Evolutionary conservation across 2,888 invertebrate species (phyloP), one percentile per base, ranked within the genome.

Genomic region (Steinernema carpocapsae): DNA sequence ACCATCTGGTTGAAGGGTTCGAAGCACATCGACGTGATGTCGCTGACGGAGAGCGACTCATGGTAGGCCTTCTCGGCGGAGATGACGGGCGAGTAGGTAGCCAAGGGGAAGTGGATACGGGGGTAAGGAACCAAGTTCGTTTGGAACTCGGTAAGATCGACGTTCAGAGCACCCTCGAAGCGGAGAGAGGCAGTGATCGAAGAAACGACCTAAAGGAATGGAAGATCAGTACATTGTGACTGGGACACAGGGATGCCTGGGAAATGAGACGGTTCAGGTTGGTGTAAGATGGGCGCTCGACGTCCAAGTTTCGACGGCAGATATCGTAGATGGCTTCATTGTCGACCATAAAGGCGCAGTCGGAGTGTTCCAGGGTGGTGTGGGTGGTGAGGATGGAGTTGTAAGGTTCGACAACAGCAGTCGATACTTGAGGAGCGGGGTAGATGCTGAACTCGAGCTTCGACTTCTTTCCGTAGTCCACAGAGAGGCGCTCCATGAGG

Each of bases 311-410:
- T 77, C 92, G 91, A 76, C 93, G 91, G 88, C 94, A 59, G 22
- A 73, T 52, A 43, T 59, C 94, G 88, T 94, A 94, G 84, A 94
- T 89, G 46, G 95, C 94, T 72, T 84, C 84, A 64, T 84, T 84
- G 71, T 84, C 82, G 76, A 90, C 89, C 88, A 95, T 95, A 90
- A 96, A 96, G 71, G 95, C 94, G 89, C 95, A 95, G 90, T 95
- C 95, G 0, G 94, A 94, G 89, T 95, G 95, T 89, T 95, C 95
- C 80, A 91, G 83, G 76, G 96, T 96, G 74, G 95, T 96, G 90
- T 96, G 96, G 77, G 96, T 96, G 87, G 95, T 95, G 87, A 96
- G 84, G 75, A 97, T 94, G 0, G 95, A 94, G 91, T 96, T 97
- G 92, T 96, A 96, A 0, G 95, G 95, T 88, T 95, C 95, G 46